Evolutionary conservation across 2,797 vertebrate genomes (phyloP).

Genomic region (Columba guinea): DNA sequence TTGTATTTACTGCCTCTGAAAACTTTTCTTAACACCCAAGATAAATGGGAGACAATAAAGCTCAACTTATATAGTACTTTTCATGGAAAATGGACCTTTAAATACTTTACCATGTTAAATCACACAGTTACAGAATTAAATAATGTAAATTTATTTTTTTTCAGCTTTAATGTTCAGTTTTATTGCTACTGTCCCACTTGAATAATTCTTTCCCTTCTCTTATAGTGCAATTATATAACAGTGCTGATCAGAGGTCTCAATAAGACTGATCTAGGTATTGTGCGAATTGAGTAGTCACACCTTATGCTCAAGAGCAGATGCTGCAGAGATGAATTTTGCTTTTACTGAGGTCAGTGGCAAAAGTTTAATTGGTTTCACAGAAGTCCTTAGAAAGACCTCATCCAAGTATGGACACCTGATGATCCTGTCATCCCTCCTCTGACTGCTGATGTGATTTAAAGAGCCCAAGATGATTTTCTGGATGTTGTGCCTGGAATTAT

Average conservation of each 20-base stretch:
- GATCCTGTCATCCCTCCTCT: neutral
- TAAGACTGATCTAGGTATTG: neutral
- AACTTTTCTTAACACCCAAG: conserved; percentile 10
- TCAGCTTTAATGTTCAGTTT: conserved; percentile 35
- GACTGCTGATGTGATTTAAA: neutral
- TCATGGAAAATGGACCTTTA: conserved; percentile 34
- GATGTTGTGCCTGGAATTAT: neutral
- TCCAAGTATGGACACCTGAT: neutral
- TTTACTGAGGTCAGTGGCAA: neutral
- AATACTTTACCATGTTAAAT: conserved; percentile 47
- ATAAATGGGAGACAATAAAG: conserved; percentile 61
- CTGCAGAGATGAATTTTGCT: neutral
- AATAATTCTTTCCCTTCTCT: conserved; percentile 31
- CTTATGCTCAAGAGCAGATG: neutral
- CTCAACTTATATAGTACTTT: conserved; percentile 28
- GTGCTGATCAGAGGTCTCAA: neutral
- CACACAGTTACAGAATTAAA: conserved; percentile 47
- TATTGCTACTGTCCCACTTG: conserved; percentile 42
- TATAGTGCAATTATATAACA: conserved; percentile 19
- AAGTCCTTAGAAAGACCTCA: neutral
- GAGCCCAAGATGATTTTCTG: neutral
- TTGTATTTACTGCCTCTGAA: neutral
- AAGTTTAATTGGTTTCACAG: neutral
- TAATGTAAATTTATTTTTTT: conserved; percentile 58
- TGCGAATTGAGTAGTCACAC: neutral